Conservation (phyloP, 2,113 vertebrate genomes). For the Collichthys lucidus region DNA sequence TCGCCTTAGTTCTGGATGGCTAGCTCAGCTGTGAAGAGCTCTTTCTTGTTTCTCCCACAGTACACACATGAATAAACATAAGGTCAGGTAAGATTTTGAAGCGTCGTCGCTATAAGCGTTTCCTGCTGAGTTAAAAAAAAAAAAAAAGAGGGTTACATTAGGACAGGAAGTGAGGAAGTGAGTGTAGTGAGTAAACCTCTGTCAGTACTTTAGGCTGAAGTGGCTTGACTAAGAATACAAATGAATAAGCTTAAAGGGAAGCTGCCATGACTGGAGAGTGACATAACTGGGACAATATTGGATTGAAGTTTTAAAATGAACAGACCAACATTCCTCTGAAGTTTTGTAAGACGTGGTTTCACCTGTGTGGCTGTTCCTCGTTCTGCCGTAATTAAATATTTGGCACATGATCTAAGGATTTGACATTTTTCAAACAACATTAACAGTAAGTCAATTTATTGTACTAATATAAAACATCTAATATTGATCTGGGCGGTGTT, state of each 20-base stretch:
- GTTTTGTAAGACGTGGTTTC: no score
- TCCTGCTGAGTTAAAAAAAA: conserved; percentile 29
- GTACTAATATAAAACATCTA: not conserved
- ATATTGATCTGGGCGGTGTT: not conserved
- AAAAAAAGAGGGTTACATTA: conserved; percentile 5
- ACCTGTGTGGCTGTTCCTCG: no score
- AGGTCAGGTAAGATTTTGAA: conserved; percentile 58
- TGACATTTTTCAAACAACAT: no score
- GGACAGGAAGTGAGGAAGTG: not conserved
- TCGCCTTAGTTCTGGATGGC: conserved; percentile 56
- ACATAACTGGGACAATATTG: not conserved
- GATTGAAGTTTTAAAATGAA: no score
- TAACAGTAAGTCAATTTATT: not conserved
- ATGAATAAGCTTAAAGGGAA: not conserved
- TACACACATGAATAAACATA: conserved; percentile 71
- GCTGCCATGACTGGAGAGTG: not conserved
- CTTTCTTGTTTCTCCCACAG: conserved; percentile 44
- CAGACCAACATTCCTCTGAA: no score
- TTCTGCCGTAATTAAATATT: no score
- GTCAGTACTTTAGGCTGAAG: not conserved
- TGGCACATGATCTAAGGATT: no score
- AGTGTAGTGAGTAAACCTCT: not conserved
- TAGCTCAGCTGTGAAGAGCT: conserved; percentile 30
- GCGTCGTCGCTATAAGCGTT: not conserved
- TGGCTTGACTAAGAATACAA: not conserved